Percentiles rank a stretch among this genome's conserved stretches.
These are phyloP conservation scores for Germaria angustata DNA, from an alignment of 2,888 invertebrate species.

Conservation along the genomic window DNA sequence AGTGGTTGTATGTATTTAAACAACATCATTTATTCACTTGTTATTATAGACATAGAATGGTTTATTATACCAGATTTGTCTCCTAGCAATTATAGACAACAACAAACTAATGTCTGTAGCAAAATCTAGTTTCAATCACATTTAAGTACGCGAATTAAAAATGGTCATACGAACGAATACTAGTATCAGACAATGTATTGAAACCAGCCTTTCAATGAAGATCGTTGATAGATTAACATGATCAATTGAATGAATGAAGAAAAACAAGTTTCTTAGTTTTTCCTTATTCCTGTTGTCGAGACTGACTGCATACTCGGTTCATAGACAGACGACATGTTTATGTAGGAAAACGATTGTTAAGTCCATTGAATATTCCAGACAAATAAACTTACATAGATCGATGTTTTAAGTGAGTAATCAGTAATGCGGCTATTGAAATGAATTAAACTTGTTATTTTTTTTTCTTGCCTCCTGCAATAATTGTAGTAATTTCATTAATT, in stretches of 20 bases:
- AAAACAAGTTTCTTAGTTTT: constrained; percentile 18
- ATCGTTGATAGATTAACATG: constrained; percentile 49
- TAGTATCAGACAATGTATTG: neutral
- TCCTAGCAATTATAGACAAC: constrained; percentile 2
- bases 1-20: neutral
- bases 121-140: constrained; percentile 37
- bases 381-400: neutral
- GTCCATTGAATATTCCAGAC: neutral
- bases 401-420: constrained; percentile 10
- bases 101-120: neutral
- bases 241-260: constrained; percentile 25
- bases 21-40: neutral
- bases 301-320: neutral
- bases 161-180: neutral
- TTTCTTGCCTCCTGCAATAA: constrained; percentile 23
- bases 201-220: constrained; percentile 11
- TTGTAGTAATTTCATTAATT: constrained; percentile 51
- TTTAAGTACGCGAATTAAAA: neutral
- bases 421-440: constrained; percentile 7
- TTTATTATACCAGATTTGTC: constrained; percentile 43
- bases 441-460: constrained; percentile 35
- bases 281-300: constrained; percentile 26
- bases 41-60: constrained; percentile 1
- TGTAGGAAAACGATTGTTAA: neutral
- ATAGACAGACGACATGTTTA: neutral